Evolutionary conservation across 2,797 vertebrate species (phyloP).

Genomic region (Enteromius thamalakanensis): DNA sequence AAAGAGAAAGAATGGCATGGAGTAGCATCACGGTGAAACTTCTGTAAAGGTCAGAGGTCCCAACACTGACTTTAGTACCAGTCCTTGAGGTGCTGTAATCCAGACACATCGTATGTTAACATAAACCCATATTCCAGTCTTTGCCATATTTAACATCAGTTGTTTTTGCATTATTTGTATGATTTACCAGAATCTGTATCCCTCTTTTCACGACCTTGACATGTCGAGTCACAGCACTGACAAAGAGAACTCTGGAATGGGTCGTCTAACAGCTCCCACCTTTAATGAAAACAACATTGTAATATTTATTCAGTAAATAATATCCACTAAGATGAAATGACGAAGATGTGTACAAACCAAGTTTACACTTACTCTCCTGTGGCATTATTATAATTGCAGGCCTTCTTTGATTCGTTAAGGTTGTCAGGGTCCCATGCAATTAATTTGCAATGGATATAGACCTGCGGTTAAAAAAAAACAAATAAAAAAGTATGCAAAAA

Average conservation of each 20-base stretch:
- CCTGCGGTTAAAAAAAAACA: conserved; percentile 61
- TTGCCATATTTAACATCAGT: background rate
- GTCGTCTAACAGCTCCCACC: conserved; percentile 79
- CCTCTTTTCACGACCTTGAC: conserved; percentile 60
- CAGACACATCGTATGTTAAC: background rate
- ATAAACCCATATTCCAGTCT: background rate
- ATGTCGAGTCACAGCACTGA: conserved; percentile 75
- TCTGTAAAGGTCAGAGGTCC: conserved; percentile 72
- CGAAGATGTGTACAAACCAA: background rate
- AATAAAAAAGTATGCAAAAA: too few species aligned
- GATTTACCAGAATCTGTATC: conserved; percentile 56
- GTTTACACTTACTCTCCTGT: conserved; percentile 64
- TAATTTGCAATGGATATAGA: conserved; percentile 84
- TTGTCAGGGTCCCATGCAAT: conserved; percentile 70
- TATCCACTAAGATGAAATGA: background rate
- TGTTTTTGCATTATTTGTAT: too few species aligned
- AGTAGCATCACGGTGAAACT: background rate
- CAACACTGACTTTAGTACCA: conserved; percentile 66
- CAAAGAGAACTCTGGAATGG: conserved; percentile 69
- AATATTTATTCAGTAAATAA: background rate
- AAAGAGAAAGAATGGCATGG: background rate
- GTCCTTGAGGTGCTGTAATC: conserved; percentile 50
- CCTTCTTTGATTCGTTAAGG: conserved; percentile 66
- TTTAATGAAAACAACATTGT: conserved; percentile 41
- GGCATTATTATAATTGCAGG: conserved; percentile 77